Base-by-base conservation (phyloP, 2,797 vertebrate species). In the Lutjanus argentimaculatus region DNA sequence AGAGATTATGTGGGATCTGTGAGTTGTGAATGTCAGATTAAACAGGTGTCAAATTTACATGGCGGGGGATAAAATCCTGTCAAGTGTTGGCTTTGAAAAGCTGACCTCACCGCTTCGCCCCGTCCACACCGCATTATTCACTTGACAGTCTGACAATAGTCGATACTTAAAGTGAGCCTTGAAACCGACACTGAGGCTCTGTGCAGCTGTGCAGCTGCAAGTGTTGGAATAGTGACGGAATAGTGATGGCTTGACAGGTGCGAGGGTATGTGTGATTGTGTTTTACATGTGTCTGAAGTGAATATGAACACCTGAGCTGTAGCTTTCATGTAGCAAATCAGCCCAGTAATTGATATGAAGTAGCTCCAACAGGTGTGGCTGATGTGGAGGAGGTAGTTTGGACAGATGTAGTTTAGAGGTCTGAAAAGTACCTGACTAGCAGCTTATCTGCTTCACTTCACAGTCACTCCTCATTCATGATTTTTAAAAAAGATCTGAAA, bases 21-120 rank as follows among this genome's bases (percentile, higher is more conserved):
- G 75, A 74, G 71, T 30, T 30, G 75, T 52, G 57, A 22, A 69
- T 21, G 65, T 70, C 78, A 65, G 79, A 91, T 92, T 86, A 89
- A 90, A 91, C 89, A 76, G 83, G 90, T 88, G 89, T 92, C 85
- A 80, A 15, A 79, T 79, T 66, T 59, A 78, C 83, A 80, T 19
- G 75, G 84, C 72, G 13, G 65, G 51, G 82, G 83, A 88, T 77
- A 16, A 87, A 85, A 75, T 67, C 71, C 65, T 79, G 81, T 84
- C 78, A 66, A 75, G 83, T 25, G 70, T 45, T 17, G 46, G 63
- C 82, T 91, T 81, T 86, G 64, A 92, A 76, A 66, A 21, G 61
- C 59, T 79, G 86, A 90, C 90, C 87, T 71, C 58, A 2, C 43
- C 0, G 30, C 78, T 66, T 53, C 79, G 61, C 65, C 76, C 59